Evolutionary conservation across 2,888 invertebrate species (phyloP).

Genomic region (Sphecodes monilicornis): DNA sequence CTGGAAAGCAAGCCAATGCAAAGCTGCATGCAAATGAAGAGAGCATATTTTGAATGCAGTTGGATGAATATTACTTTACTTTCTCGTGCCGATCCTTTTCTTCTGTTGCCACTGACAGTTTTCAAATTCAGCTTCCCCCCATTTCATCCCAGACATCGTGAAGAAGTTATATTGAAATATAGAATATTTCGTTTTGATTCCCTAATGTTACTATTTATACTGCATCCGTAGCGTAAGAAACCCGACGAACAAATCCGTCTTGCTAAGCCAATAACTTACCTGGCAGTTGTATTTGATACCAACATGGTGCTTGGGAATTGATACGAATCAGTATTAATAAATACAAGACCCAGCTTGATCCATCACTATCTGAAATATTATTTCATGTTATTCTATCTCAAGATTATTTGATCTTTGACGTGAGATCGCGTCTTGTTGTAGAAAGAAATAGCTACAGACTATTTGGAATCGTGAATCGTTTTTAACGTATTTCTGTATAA

Average conservation of each 20-base stretch:
- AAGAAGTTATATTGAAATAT: not conserved
- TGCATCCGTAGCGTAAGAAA: not conserved
- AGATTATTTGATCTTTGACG: not conserved
- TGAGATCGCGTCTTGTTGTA: not conserved
- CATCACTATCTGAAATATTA: not conserved
- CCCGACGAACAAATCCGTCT: not conserved
- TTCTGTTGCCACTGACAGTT: not conserved
- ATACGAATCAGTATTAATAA: constrained; percentile 15
- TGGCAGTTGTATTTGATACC: not conserved
- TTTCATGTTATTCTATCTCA: not conserved
- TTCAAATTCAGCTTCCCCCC: not conserved
- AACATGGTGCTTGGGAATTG: not conserved
- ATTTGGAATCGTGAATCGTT: not conserved
- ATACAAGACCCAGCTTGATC: not conserved
- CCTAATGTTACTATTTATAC: not conserved
- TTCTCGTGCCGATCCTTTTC: not conserved
- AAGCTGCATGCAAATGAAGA: constrained; percentile 1
- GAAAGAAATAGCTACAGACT: not conserved
- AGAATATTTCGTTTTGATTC: not conserved
- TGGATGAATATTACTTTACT: not conserved
- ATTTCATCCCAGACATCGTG: not conserved
- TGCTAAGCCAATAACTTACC: constrained; percentile 3
- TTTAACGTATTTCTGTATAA: not conserved
- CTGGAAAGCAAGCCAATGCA: not conserved
- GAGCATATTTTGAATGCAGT: not conserved